Base-by-base conservation (phyloP, 2,113 vertebrate species). In the Epinephelus cyanopodus region DNA sequence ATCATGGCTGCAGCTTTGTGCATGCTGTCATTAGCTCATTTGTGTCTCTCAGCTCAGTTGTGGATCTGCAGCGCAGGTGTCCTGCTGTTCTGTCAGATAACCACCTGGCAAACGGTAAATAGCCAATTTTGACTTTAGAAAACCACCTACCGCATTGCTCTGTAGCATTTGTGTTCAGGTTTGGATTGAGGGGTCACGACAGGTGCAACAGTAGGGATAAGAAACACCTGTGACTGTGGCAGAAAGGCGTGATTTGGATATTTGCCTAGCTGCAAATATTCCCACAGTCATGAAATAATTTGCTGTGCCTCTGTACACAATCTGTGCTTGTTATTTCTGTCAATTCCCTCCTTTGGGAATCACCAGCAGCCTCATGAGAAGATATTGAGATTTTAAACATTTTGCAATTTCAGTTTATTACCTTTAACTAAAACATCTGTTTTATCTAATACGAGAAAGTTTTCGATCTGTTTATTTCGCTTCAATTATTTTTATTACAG, bases 231-330 rank as follows among this genome's bases (percentile, higher is more conserved):
- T 53, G 6, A 45, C 45, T 53, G 47, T 39, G 23, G 21, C 71
- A 19, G 6, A 4, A 53, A 48, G 5, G 5, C 29, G 10, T 48
- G 39, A 50, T 60, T 78, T 50, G 58, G 15, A 13, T 9, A 42
- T 10, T 19, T 50, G 19, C 10, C 21, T 48, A 45, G 23, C 18
- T 45, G 33, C 58, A 29, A 17, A 53, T 42, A 52, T 15, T 61
- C 65, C 15, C 47, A 70, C 66, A 69, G 37, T 29, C 33, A 13
- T 25, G n/a, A 66, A 39, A 47, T 25, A 27, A 78, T 52, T 14
- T 13, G 25, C 29, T 17, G 6, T 54, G 3, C 29, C n/a, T 12
- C 25, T 45, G 11, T 8, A 19, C 58, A 29, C 1, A 11, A 62
- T 62, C 18, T 13, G 33, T 12, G 12, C 42, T 45, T 3, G 42